A percentile compares a stretch with the other conserved stretches of the same genome.
Conservation (phyloP, 2,113 vertebrate species). For the Phrynocephalus versicolor region DNA sequence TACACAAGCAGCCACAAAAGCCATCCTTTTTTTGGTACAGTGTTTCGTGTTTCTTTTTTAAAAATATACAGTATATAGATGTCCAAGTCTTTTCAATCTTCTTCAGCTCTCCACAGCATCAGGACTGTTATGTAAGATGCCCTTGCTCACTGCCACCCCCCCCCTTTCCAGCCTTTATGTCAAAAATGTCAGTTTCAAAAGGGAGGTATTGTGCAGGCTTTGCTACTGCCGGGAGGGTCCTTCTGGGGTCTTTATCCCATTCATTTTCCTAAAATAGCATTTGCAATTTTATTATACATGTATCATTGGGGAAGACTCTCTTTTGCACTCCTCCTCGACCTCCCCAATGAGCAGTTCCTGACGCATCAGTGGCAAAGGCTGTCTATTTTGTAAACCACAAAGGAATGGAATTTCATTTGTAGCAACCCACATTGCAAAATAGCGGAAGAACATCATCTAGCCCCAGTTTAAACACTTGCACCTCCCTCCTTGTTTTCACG, state of each 20-base stretch:
- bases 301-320: background rate
- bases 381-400: background rate
- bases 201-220: background rate
- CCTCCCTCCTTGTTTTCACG: background rate
- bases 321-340: background rate
- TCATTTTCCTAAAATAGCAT: background rate
- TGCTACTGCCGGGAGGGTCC: background rate
- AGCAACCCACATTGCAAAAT: background rate
- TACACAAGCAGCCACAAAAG: background rate
- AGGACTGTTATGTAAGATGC: background rate
- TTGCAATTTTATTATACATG: background rate
- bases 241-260: background rate
- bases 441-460: background rate
- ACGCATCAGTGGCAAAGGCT: background rate
- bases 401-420: background rate
- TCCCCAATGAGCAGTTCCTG: background rate
- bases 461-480: background rate
- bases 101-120: background rate
- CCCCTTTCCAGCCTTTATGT: background rate
- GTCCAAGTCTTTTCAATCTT: background rate
- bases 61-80: background rate
- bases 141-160: background rate
- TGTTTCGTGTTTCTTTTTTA: background rate
- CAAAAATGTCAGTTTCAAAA: constrained; percentile 9
- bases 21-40: background rate